Conservation (phyloP, 2,797 vertebrate species). For the Scolopax bukidnonensis region DNA sequence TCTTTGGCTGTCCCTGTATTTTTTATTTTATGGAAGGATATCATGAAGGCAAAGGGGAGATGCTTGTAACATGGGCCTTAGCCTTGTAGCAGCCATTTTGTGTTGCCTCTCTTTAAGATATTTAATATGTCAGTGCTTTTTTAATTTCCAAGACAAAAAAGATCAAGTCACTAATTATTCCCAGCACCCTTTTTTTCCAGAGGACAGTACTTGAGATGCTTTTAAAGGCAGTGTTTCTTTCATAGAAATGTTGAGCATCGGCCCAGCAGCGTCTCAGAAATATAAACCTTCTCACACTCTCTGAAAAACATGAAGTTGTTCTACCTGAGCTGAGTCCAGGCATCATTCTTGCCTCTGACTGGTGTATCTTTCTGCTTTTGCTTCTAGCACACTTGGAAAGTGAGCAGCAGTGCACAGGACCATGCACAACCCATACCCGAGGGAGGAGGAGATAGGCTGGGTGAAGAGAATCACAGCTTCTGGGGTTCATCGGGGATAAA, state of each 20-base stretch:
- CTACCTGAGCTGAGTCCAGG: background rate
- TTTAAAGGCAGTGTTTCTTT: background rate
- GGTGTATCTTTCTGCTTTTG: background rate
- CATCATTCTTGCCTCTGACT: background rate
- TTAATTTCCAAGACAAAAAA: background rate
- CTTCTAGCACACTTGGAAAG: background rate
- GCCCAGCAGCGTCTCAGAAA: background rate
- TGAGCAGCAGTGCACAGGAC: rapidly evolving
- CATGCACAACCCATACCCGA: rapidly evolving
- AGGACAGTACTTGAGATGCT: background rate
- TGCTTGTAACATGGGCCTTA: background rate
- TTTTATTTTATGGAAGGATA: background rate
- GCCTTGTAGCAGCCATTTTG: background rate
- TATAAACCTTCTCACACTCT: background rate
- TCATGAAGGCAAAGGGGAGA: background rate
- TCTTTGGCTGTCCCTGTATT: background rate
- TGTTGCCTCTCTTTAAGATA: background rate
- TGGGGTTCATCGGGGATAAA: background rate
- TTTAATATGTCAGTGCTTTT: background rate
- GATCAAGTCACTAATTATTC: background rate
- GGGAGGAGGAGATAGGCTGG: background rate
- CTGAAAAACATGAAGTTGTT: background rate
- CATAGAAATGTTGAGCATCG: rapidly evolving
- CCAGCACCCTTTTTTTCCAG: background rate
- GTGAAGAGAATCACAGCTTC: background rate